These are phyloP conservation scores for Psilopogon haemacephalus DNA, from an alignment of 2,113 vertebrate genomes.

Conservation along the genomic window DNA sequence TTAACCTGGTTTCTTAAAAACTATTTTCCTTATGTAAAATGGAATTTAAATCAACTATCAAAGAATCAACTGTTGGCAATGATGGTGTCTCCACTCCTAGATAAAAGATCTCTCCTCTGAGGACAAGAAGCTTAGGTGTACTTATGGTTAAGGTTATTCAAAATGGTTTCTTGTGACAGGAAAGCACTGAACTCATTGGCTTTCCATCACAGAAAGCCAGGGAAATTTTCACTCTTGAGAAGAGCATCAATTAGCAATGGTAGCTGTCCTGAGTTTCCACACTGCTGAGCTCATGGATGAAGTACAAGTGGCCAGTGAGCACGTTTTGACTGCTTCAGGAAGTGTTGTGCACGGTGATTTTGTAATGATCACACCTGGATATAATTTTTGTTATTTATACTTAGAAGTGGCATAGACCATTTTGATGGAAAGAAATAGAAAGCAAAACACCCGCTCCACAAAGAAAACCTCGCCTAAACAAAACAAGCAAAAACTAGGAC, in stretches of 20 bases:
- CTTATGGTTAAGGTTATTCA: not conserved
- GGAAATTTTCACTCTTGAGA: not conserved
- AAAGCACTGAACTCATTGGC: not conserved
- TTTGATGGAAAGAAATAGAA: not conserved
- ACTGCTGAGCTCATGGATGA: not conserved
- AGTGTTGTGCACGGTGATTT: not conserved
- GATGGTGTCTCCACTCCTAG: not conserved
- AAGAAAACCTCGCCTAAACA: not conserved
- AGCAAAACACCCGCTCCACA: not conserved
- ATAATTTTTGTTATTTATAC: not conserved
- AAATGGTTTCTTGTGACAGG: not conserved
- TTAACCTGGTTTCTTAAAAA: not conserved
- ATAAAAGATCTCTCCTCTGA: not conserved
- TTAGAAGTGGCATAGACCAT: not conserved
- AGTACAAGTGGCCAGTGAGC: not conserved
- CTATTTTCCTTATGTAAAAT: not conserved
- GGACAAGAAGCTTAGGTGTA: not conserved
- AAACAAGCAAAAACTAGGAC: not conserved
- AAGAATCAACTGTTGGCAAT: not conserved
- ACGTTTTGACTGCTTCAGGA: not conserved
- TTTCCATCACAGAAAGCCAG: not conserved
- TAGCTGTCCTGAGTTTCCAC: not conserved
- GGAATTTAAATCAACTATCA: not conserved
- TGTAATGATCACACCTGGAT: not conserved
- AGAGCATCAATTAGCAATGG: not conserved